phyloP scores from a whole-genome alignment of 2,113 vertebrate genomes.

The Panthera leo region DNA sequence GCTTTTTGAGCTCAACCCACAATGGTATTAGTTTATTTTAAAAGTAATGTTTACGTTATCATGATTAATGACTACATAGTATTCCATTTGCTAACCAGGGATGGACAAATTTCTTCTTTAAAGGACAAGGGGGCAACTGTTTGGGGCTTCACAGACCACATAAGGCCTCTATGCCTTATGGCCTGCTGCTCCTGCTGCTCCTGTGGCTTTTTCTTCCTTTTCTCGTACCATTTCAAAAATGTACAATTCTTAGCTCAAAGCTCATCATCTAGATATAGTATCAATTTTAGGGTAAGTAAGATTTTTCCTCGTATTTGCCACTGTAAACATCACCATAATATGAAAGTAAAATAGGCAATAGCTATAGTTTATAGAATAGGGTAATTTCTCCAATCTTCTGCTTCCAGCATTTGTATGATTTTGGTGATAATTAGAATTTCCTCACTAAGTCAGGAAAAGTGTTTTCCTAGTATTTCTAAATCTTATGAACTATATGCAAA shows the following conservation, averaged over 20 bases:
- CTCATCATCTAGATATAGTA: not conserved
- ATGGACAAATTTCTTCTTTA: not conserved
- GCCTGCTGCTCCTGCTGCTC: too few species aligned
- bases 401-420: not conserved
- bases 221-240: not conserved
- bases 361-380: not conserved
- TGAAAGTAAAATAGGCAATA: not conserved
- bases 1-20: not conserved
- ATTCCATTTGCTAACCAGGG: not conserved
- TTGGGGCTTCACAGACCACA: not conserved
- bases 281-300: not conserved
- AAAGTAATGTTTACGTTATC: not conserved
- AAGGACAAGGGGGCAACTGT: not conserved
- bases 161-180: not conserved
- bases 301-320: not conserved
- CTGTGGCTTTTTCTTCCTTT: not conserved
- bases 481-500: not conserved
- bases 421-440: not conserved
- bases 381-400: not conserved
- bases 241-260: not conserved
- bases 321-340: not conserved
- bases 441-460: not conserved
- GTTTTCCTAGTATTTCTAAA: not conserved
- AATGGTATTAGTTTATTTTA: not conserved
- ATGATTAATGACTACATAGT: not conserved